Evolutionary conservation across 2,113 vertebrate species (phyloP).

Genomic region (Panthera tigris): DNA sequence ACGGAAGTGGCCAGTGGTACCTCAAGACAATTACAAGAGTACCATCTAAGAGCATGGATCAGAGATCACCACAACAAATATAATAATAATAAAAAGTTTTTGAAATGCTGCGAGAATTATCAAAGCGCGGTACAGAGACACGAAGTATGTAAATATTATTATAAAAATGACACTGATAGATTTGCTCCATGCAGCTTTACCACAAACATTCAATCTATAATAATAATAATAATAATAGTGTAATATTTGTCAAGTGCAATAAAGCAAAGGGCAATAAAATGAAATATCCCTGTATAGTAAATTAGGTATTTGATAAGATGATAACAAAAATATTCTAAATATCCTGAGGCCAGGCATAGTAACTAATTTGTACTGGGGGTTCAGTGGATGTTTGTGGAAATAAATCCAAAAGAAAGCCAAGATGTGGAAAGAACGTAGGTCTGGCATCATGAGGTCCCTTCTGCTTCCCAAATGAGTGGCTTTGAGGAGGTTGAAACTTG

Average conservation of each 20-base stretch:
- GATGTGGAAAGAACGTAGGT: background rate
- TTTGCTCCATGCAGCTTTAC: background rate
- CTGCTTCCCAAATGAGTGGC: background rate
- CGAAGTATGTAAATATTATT: background rate
- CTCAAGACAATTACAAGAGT: background rate
- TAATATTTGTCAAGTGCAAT: background rate
- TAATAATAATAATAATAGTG: background rate
- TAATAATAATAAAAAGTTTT: background rate
- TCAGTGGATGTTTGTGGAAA: background rate
- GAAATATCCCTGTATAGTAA: background rate
- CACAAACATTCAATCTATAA: background rate
- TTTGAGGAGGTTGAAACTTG: background rate
- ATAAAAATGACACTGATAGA: background rate
- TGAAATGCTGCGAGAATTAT: background rate
- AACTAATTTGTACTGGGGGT: background rate
- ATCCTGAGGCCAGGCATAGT: background rate
- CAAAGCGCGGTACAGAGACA: background rate
- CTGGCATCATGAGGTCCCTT: background rate
- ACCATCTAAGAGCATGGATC: background rate
- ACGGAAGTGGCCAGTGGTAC: rapidly evolving
- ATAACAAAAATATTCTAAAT: background rate
- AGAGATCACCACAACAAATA: background rate
- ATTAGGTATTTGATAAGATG: background rate
- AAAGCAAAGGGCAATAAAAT: background rate
- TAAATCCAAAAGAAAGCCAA: background rate